phyloP scores from a whole-genome alignment of 2,113 vertebrate species.

The Saguinus midas region DNA sequence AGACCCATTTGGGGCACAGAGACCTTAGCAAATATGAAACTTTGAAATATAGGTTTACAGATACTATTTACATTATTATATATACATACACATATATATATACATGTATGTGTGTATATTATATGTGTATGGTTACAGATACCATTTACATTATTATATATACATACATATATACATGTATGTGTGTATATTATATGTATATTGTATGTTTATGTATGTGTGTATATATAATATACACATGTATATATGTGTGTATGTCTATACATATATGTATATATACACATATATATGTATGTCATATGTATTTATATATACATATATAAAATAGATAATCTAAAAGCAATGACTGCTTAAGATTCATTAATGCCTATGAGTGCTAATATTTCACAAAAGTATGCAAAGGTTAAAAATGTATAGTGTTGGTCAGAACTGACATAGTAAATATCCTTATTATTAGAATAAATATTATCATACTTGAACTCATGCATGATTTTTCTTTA shows the following conservation, averaged over 20 bases:
- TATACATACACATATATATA: not conserved
- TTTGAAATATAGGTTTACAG: not conserved
- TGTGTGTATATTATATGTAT: not conserved
- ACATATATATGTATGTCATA: not conserved
- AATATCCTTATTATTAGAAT: slow-evolving; percentile 27
- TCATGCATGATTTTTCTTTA: not conserved
- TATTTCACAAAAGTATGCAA: not conserved
- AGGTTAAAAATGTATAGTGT: not conserved
- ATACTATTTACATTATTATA: not conserved
- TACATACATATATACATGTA: not conserved
- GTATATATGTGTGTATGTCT: too few relatives aligned
- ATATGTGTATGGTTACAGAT: too few relatives aligned
- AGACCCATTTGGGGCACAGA: not conserved
- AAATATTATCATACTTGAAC: not conserved
- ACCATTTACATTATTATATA: too few relatives aligned
- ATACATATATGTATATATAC: not conserved
- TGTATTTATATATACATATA: not conserved
- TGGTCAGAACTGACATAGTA: not conserved
- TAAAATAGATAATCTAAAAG: not conserved
- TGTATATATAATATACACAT: too few relatives aligned
- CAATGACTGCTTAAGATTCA: not conserved
- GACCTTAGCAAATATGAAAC: not conserved
- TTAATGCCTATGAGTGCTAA: not conserved
- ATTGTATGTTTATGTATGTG: too few relatives aligned
- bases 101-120: too few relatives aligned